These are phyloP conservation scores for Telenomus remus DNA, from an alignment of 1,140 invertebrate species.

Conservation along the genomic window DNA sequence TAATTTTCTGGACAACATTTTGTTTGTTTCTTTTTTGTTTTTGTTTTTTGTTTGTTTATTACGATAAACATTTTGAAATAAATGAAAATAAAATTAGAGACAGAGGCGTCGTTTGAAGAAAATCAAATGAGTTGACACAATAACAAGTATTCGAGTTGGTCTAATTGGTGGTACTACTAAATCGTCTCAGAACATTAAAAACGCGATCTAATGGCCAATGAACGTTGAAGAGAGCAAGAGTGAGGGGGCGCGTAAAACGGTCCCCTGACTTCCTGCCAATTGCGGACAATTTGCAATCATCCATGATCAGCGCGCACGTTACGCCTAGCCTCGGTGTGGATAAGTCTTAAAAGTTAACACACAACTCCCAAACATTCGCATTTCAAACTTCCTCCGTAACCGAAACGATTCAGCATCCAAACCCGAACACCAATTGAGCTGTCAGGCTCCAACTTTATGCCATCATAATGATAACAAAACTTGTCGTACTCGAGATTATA, in stretches of 20 bases:
- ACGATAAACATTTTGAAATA: background rate
- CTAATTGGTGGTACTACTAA: constrained; percentile 44
- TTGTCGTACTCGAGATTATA: too few species aligned
- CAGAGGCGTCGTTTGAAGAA: too few species aligned
- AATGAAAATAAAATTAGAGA: background rate
- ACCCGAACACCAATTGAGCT: constrained; percentile 38
- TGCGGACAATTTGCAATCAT: constrained; percentile 75
- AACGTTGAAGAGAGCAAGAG: constrained; percentile 63
- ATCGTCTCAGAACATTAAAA: constrained; percentile 53
- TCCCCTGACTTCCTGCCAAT: constrained; percentile 75
- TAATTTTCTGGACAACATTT: too few species aligned
- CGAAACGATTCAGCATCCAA: constrained; percentile 44
- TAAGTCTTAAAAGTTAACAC: constrained; percentile 64
- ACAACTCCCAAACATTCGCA: constrained; percentile 21
- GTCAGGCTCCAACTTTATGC: constrained; percentile 5
- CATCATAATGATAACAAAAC: background rate
- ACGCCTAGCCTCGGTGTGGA: constrained; percentile 58
- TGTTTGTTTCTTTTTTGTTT: too few species aligned
- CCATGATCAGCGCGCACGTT: constrained; percentile 69
- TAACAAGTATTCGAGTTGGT: background rate
- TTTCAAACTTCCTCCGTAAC: too few species aligned
- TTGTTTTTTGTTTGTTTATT: too few species aligned
- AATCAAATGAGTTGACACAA: background rate
- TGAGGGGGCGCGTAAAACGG: constrained; percentile 66
- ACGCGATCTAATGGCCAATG: constrained; percentile 59